Conservation (phyloP, 1,140 invertebrate genomes). For the Heliconius congener region DNA sequence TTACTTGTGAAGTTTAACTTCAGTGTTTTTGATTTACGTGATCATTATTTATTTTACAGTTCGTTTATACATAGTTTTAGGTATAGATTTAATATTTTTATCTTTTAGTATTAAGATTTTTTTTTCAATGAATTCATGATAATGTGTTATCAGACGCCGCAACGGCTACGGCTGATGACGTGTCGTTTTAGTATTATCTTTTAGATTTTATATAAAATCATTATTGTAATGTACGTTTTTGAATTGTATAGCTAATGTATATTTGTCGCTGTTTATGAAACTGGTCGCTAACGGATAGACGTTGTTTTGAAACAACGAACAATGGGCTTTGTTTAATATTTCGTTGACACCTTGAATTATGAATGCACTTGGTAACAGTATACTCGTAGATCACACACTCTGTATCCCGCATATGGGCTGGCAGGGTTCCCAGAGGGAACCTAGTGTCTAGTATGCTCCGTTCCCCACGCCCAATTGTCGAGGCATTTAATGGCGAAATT, state of each 20-base stretch:
- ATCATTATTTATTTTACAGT: constrained; percentile 20
- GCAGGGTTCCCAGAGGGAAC: too few species aligned
- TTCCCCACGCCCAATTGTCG: too few species aligned
- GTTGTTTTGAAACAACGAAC: constrained; percentile 37
- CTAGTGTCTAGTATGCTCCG: too few species aligned
- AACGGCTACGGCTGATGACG: constrained; percentile 22
- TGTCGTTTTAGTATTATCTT: constrained; percentile 14
- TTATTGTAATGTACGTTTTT: neutral
- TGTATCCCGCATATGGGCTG: too few species aligned
- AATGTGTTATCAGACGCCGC: constrained; percentile 10
- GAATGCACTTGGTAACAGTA: constrained; percentile 34
- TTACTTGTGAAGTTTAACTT: constrained; percentile 29
- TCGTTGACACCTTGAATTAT: constrained; percentile 26
- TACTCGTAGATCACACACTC: neutral
- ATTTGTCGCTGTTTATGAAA: constrained; percentile 1
- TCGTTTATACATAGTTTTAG: constrained; percentile 15
- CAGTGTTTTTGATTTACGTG: constrained; percentile 25
- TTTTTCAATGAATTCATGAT: neutral
- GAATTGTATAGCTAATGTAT: neutral
- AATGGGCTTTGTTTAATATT: constrained; percentile 34
- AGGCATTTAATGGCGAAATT: too few species aligned
- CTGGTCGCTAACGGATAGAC: constrained; percentile 25
- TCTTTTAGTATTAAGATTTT: constrained; percentile 7
- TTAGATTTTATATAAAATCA: neutral
- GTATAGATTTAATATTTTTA: neutral